Percentiles rank a stretch among this genome's conserved stretches.
phyloP scores from a whole-genome alignment of 92 coral and sea anemone genomes.

The Epizoanthus stellaris region DNA sequence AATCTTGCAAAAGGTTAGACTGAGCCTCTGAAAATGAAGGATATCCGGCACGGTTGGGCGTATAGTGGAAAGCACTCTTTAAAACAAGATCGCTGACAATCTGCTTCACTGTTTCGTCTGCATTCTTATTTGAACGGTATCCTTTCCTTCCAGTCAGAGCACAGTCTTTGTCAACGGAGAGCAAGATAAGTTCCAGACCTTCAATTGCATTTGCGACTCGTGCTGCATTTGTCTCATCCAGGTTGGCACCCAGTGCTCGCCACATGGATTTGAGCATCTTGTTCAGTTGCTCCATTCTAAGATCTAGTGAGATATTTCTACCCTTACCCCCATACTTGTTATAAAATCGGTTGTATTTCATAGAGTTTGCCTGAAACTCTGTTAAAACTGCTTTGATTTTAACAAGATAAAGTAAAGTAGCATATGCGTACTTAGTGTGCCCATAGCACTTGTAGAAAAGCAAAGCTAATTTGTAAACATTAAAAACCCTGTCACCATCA shows the following conservation, averaged over 20 bases:
- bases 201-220: slow-evolving; percentile 63
- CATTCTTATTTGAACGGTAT: slow-evolving; percentile 38
- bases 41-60: slow-evolving; percentile 52
- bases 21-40: slow-evolving; percentile 46
- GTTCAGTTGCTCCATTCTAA: slow-evolving; percentile 67
- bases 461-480: slow-evolving; percentile 56
- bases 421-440: slow-evolving; percentile 63
- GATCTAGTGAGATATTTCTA: slow-evolving; percentile 63
- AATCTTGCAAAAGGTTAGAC: not conserved
- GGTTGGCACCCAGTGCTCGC: slow-evolving; percentile 67
- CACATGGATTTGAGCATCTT: slow-evolving; percentile 56
- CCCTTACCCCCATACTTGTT: slow-evolving; percentile 69
- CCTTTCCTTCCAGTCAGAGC: slow-evolving; percentile 46
- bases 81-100: slow-evolving; percentile 53
- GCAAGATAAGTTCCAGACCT: slow-evolving; percentile 44
- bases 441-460: slow-evolving; percentile 56
- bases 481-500: slow-evolving; percentile 59
- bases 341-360: slow-evolving; percentile 58
- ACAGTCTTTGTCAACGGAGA: slow-evolving; percentile 61
- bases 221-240: slow-evolving; percentile 59
- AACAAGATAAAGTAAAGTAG: slow-evolving; percentile 46
- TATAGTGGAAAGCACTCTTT: slow-evolving; percentile 42
- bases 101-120: slow-evolving; percentile 45
- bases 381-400: slow-evolving; percentile 53
- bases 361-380: slow-evolving; percentile 48